Conservation (phyloP, 2,888 invertebrate genomes). For the Julus scandinavius region DNA sequence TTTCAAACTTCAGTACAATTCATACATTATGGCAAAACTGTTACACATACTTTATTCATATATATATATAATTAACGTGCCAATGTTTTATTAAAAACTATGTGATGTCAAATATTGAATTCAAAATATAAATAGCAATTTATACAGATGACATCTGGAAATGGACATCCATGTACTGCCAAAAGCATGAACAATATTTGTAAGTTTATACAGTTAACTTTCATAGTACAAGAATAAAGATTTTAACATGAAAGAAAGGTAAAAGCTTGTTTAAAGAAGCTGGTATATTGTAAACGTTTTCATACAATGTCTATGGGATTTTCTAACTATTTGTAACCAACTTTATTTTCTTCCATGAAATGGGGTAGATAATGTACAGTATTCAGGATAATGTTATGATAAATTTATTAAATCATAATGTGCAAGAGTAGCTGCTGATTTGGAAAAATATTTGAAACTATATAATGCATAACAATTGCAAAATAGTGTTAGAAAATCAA, state of each 20-base stretch:
- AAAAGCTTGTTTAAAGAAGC: not conserved
- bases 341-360: not conserved
- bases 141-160: not conserved
- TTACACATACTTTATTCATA: not conserved
- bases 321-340: not conserved
- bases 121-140: constrained; percentile 13
- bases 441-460: not conserved
- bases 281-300: not conserved
- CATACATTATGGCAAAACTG: not conserved
- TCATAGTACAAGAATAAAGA: constrained; percentile 35
- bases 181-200: constrained; percentile 2
- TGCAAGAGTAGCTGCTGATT: not conserved
- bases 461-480: not conserved
- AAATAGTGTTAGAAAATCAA: not conserved
- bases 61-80: not conserved
- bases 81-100: not conserved
- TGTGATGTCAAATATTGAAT: not conserved
- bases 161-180: not conserved
- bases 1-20: no score
- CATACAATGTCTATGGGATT: not conserved
- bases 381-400: not conserved
- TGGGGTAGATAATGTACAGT: not conserved
- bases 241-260: not conserved
- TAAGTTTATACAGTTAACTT: constrained; percentile 28
- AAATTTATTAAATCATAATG: not conserved